phyloP scores from a whole-genome alignment of 2,888 invertebrate genomes.

The Temnothorax unifasciatus region DNA sequence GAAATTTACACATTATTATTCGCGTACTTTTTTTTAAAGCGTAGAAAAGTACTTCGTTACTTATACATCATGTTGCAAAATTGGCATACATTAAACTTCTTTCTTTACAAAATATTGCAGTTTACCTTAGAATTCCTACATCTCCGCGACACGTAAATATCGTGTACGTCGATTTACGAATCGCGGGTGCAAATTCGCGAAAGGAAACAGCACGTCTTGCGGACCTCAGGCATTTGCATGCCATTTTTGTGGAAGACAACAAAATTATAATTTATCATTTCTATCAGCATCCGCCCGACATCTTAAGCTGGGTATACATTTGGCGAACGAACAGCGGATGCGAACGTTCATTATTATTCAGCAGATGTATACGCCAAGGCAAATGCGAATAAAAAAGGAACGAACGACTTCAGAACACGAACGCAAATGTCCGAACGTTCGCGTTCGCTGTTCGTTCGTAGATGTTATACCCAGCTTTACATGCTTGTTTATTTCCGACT shows the following conservation, averaged over 20 bases:
- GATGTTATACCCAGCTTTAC: background rate
- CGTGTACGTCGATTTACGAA: background rate
- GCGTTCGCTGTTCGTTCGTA: too few species aligned
- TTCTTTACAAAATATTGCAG: slow-evolving; percentile 72
- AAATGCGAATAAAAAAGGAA: too few species aligned
- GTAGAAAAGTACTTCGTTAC: slow-evolving; percentile 70
- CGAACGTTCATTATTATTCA: too few species aligned
- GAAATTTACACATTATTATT: background rate
- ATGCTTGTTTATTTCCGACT: background rate
- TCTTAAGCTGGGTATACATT: background rate
- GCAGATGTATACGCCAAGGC: too few species aligned
- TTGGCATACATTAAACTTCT: slow-evolving; percentile 61
- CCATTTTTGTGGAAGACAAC: slow-evolving; percentile 35
- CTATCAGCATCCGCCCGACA: background rate
- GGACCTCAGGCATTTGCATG: background rate
- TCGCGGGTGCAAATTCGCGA: background rate
- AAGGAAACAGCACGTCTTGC: background rate
- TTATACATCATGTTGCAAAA: slow-evolving; percentile 62
- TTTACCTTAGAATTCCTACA: slow-evolving; percentile 34
- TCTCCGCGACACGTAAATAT: background rate
- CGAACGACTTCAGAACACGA: too few species aligned
- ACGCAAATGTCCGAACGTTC: too few species aligned
- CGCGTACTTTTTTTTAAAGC: background rate
- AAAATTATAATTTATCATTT: slow-evolving; percentile 2
- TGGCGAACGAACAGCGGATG: too few species aligned